Evolutionary conservation across 2,797 vertebrate species (phyloP), one percentile per base, ranked within the genome.

Genomic region (Pseudochirops cupreus): DNA sequence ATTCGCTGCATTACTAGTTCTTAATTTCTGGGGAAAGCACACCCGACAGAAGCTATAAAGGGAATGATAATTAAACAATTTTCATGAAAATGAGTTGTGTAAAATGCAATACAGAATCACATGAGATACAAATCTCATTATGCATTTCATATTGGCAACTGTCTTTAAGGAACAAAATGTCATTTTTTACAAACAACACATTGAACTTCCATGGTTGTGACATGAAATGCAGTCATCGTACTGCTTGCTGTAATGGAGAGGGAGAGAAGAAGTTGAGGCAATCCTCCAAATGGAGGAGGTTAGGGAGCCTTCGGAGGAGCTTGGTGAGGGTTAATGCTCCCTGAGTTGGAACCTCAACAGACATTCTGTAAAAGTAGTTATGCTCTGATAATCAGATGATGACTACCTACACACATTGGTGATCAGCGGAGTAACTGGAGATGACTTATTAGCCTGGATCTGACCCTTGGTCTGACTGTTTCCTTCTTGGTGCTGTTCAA

Each of bases 81-180:
- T 33, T 11, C 33, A 39, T 58, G 62, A 89, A 91, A 95, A 74
- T 10, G 74, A 52, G 52, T 29, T 57, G 13, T 93, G 56, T 24
- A 96, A 95, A 94, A 95, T 57, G 67, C 74, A 92, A 95, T 50
- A 59, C 91, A 82, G 74, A 82, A 46, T 82, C n/a, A 21, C 74
- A 82, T 24, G 18, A 39, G 39, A 82, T 24, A 24, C 74, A 46
- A 82, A 82, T 82, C 0, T 62, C 59, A 33, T 33, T 62, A 62
- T 62, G 59, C 59, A 92, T n/a, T 90, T 96, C 53, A 56, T 58
- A 91, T 54, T 67, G 92, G 56, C 52, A 94, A 91, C 7, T 52
- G 91, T n/a, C 50, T 95, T 67, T 56, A 50, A 11, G 29, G 54
- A 55, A n/a, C 59, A 56, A 92, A 87, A 91, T 21, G 33, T 16